Evolutionary conservation across 2,888 invertebrate genomes (phyloP), one percentile per base, ranked within the genome.

Genomic region (Lasioglossum pauxillum): DNA sequence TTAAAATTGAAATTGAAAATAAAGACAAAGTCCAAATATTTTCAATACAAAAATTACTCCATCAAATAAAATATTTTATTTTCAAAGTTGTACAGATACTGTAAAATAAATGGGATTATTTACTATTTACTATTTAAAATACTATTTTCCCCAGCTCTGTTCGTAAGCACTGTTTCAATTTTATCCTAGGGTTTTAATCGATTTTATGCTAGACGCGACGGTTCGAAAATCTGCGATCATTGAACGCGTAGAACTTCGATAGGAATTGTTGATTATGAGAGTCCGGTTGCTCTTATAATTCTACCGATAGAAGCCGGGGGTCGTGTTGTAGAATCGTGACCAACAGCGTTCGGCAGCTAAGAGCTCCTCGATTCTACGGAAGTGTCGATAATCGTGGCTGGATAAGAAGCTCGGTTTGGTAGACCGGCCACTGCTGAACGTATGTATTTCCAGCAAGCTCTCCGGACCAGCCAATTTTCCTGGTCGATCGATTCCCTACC

Each of bases 351-450:
- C 49, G 57, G 35, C 4, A 5, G 73, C 27, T 80, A 75, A 83
- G 80, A 73, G 83, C 84, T 78, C 35, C 79, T 49, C 44, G 49
- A 75, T 83, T 67, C 57, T 53, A 75, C 78, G 82, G 83, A 84
- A 84, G 89, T 89, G 89, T 82, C 87, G 90, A 89, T 89, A 87
- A 83, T 64, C 74, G 72, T 69, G 64, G 38, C 8, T 75, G 82
- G 88, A 82, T 86, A 86, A 82, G 77, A 64, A 72, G 31, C 14
- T 31, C 38, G 60, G 16, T 41, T 80, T 10, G 73, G 75, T 75
- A 77, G 80, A 82, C 73, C 85, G 53, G 31, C 49, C 77, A 77
- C 19, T 74, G 79, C 60, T 41, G 78, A 78, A 80, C 75, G 75
- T 78, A 71, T 78, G 75, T 41, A 80, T 84, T 79, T 80, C 73